phyloP scores from a whole-genome alignment of 2,888 invertebrate species.

The Meta bourneti region DNA sequence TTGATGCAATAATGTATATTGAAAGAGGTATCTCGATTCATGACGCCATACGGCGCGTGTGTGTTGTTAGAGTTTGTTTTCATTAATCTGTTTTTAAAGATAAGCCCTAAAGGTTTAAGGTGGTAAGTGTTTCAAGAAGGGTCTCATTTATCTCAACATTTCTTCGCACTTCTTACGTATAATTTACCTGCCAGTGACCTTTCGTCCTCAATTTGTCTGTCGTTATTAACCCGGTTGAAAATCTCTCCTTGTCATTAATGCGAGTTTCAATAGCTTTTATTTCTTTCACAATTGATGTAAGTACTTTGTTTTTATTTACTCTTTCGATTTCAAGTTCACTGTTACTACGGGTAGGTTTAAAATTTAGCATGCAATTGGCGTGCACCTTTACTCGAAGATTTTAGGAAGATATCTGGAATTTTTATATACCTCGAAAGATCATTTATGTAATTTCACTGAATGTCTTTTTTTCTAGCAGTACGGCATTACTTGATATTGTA shows the following conservation, averaged over 20 bases:
- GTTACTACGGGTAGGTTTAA: neutral
- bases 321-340: neutral
- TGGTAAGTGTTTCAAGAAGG: neutral
- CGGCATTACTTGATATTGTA: no score
- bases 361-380: neutral
- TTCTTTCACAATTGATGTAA: neutral
- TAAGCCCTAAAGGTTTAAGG: neutral
- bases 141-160: neutral
- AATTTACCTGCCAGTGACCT: constrained; percentile 18
- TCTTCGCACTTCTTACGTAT: neutral
- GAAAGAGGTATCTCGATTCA: neutral
- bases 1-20: constrained; percentile 28
- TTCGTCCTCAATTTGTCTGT: neutral
- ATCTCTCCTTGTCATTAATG: neutral
- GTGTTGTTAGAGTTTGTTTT: constrained; percentile 39
- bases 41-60: constrained; percentile 30
- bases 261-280: neutral
- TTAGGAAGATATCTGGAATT: no score
- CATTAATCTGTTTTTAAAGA: neutral
- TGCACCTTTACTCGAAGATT: no score
- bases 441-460: no score
- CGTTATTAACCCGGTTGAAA: neutral
- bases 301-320: neutral
- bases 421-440: no score
- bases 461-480: no score